phyloP scores from a whole-genome alignment of 2,888 invertebrate genomes.

The Helleia helle region DNA sequence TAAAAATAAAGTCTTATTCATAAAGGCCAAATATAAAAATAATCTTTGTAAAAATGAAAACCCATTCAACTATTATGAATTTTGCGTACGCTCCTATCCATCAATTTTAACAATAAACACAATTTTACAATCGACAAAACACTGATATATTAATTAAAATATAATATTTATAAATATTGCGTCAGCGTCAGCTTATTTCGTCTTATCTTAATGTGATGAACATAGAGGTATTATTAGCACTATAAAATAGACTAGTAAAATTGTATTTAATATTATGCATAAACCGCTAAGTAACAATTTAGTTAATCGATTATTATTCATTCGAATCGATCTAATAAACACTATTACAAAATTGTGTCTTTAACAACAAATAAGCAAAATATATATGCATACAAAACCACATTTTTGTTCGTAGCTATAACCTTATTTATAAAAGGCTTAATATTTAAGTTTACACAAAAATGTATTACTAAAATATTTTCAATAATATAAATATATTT shows the following conservation, averaged over 20 bases:
- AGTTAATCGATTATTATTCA: not conserved
- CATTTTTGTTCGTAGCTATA: not conserved
- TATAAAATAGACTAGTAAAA: slow-evolving; percentile 58
- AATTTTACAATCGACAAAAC: not conserved
- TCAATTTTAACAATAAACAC: no score
- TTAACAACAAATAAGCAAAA: not conserved
- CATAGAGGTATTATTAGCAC: slow-evolving; percentile 49
- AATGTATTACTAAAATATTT: slow-evolving; percentile 6
- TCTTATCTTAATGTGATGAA: slow-evolving; percentile 8
- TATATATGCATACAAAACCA: not conserved
- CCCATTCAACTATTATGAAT: not conserved
- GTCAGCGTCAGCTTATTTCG: slow-evolving; percentile 1
- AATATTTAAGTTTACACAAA: not conserved
- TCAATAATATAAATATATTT: slow-evolving; percentile 12
- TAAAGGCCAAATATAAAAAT: no score
- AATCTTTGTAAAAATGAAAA: not conserved
- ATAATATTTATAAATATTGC: slow-evolving; percentile 2
- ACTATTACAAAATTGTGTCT: not conserved
- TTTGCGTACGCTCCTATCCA: slow-evolving; percentile 5
- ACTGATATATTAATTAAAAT: slow-evolving; percentile 2
- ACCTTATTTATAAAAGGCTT: not conserved
- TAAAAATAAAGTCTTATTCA: no score
- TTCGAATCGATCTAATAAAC: not conserved
- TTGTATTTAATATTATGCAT: slow-evolving; percentile 35
- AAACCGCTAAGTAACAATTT: not conserved